Evolutionary conservation across 1,140 invertebrate genomes (phyloP), one percentile per base, ranked within the genome.

Genomic region (Aphelinus certus): DNA sequence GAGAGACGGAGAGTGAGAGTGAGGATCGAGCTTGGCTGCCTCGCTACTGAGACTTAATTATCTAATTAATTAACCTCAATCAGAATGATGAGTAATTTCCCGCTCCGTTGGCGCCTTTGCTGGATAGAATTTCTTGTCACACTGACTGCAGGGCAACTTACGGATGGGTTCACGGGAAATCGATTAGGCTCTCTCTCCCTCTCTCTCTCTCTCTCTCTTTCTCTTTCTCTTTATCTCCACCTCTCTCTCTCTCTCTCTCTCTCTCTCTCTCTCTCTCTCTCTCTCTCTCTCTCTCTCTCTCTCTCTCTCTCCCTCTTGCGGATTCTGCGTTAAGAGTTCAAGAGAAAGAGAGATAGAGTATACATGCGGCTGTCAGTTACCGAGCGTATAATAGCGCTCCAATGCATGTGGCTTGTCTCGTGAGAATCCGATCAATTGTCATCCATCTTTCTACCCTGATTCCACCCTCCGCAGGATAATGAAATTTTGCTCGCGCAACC

Each of bases 41-140:
- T 76, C 51, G 76, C 75, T 75, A 76, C 77, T 79, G 81, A 79
- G 83, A 85, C 85, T 88, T 88, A 87, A 88, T 88, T 88, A 88
- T 88, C 87, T 88, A 88, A 88, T 88, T 87, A 88, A 88, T 88
- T 88, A 88, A 88, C 86, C 85, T 87, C 87, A 88, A 88, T 88
- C 87, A 86, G 84, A 87, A 87, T 85, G 87, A 87, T 88, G 86
- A 88, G 87, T 88, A 88, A 88, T 88, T 88, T 88, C 87, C 85
- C 87, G 87, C 81, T 88, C 78, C 82, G 86, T 76, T 88, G 86
- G 82, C 83, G 85, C 85, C 85, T 88, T 88, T 88, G 85, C 83
- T 73, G 72, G 65, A 76, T 81, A 83, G 85, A 85, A 83, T 86
- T 87, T 87, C 87, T 87, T 87, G 87, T 88, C 85, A 85, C 85